phyloP scores from a whole-genome alignment of 2,113 vertebrate species.

The Austrofundulus limnaeus region DNA sequence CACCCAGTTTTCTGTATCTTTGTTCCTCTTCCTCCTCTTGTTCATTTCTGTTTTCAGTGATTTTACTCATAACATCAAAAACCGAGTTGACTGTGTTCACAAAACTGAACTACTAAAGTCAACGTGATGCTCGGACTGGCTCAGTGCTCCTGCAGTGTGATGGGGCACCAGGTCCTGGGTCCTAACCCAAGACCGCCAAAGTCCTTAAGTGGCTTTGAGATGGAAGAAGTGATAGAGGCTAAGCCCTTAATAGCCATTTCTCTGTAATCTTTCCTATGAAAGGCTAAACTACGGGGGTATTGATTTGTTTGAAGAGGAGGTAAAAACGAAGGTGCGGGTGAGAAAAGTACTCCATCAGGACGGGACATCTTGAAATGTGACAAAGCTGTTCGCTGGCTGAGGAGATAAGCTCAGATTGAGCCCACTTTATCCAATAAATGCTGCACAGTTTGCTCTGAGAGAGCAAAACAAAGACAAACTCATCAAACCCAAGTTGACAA shows the following conservation, averaged over 20 bases:
- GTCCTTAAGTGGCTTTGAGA: slow-evolving; percentile 84
- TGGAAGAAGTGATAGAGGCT: slow-evolving; percentile 81
- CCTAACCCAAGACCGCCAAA: slow-evolving; percentile 73
- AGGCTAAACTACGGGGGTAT: slow-evolving; percentile 83
- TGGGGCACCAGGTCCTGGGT: slow-evolving; percentile 68
- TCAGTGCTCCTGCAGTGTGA: slow-evolving; percentile 59
- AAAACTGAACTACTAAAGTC: slow-evolving; percentile 64
- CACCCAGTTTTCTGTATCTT: slow-evolving; percentile 45
- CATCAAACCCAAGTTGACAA: slow-evolving; percentile 69
- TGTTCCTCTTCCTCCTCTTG: slow-evolving; percentile 32
- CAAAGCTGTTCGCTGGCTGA: slow-evolving; percentile 77
- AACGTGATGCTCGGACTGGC: slow-evolving; percentile 56
- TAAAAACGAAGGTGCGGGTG: slow-evolving; percentile 61
- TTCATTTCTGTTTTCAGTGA: slow-evolving; percentile 34
- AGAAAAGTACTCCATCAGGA: slow-evolving; percentile 81
- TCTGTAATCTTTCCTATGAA: slow-evolving; percentile 87
- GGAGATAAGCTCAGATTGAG: slow-evolving; percentile 79
- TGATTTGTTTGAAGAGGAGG: slow-evolving; percentile 81
- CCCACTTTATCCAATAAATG: slow-evolving; percentile 73
- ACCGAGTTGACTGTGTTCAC: slow-evolving; percentile 33
- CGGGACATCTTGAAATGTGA: slow-evolving; percentile 81
- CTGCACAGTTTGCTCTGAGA: slow-evolving; percentile 58
- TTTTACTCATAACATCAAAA: slow-evolving; percentile 45
- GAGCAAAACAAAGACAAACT: slow-evolving; percentile 75
- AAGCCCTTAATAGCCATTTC: slow-evolving; percentile 86